phyloP scores from a whole-genome alignment of 2,888 invertebrate species.

The Andricus curvator region DNA sequence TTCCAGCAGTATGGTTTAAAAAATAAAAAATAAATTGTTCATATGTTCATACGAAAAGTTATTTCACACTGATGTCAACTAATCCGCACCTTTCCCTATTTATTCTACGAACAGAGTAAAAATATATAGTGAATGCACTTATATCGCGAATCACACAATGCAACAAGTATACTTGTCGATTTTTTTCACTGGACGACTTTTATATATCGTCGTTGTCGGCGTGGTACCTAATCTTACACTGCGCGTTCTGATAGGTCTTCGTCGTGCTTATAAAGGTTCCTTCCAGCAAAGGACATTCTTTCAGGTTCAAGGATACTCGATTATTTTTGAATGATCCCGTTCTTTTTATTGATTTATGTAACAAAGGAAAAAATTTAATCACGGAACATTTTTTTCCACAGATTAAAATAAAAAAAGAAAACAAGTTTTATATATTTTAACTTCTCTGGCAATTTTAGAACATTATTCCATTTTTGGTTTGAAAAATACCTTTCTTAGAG shows the following conservation, averaged over 20 bases:
- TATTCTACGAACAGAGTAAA: constrained; percentile 12
- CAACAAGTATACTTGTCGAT: constrained; percentile 11
- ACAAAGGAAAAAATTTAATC: background rate
- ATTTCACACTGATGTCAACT: background rate
- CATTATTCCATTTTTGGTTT: background rate
- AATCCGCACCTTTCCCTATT: constrained; percentile 10
- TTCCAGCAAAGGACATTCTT: constrained; percentile 68
- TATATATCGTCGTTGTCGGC: constrained; percentile 58
- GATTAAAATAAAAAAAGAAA: too few species aligned
- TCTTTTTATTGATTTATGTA: background rate
- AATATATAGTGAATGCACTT: constrained; percentile 27
- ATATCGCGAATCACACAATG: constrained; percentile 22
- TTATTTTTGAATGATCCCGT: background rate
- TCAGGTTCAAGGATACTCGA: constrained; percentile 65
- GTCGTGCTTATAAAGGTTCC: constrained; percentile 71
- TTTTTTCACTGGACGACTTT: constrained; percentile 48
- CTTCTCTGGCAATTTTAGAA: too few species aligned
- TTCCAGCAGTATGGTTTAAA: background rate
- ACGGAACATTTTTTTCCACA: too few species aligned
- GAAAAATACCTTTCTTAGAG: background rate
- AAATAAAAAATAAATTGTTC: constrained; percentile 2
- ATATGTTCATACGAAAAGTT: constrained; percentile 1
- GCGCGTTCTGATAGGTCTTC: constrained; percentile 68
- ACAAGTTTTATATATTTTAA: too few species aligned
- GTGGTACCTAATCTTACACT: constrained; percentile 66